Evolutionary conservation across 2,888 invertebrate genomes (phyloP).

Genomic region (Parthenolecanium corni): DNA sequence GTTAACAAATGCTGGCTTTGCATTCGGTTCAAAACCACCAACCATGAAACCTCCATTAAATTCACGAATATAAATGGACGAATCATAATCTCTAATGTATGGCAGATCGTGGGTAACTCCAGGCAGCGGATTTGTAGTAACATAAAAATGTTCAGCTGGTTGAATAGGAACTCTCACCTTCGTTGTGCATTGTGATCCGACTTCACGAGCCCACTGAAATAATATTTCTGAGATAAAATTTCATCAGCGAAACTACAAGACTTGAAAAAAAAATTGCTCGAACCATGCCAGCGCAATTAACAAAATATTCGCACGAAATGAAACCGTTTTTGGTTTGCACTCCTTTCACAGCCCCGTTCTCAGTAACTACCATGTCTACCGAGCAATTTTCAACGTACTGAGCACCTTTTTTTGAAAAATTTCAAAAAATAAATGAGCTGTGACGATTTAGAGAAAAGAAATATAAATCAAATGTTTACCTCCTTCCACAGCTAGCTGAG

Average conservation of each 20-base stretch:
- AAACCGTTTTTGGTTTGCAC: conserved; percentile 50
- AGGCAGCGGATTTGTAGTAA: conserved; percentile 44
- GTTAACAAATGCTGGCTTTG: conserved; percentile 50
- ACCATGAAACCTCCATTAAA: conserved; percentile 49
- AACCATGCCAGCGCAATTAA: conserved; percentile 59
- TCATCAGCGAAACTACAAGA: too few species aligned
- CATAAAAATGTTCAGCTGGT: conserved; percentile 57
- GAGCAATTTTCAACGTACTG: conserved; percentile 49
- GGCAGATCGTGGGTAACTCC: conserved; percentile 40
- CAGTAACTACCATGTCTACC: conserved; percentile 47
- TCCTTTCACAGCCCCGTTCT: conserved; percentile 46
- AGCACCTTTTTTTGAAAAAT: conserved; percentile 39
- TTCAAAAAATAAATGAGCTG: too few species aligned
- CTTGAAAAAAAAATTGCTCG: conserved; percentile 30
- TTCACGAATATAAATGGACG: conserved; percentile 49
- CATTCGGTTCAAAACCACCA: conserved; percentile 54
- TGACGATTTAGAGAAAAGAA: too few species aligned
- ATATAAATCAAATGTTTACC: conserved; percentile 36
- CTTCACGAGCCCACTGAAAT: conserved; percentile 46
- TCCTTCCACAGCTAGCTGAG: conserved; percentile 45
- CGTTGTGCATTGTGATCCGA: conserved; percentile 47
- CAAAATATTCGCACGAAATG: conserved; percentile 50
- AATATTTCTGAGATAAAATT: too few species aligned
- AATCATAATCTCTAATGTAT: conserved; percentile 54
- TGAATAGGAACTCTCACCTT: conserved; percentile 56